Base-by-base conservation (phyloP, 2,888 invertebrate genomes). In the Isoperla grammatica region DNA sequence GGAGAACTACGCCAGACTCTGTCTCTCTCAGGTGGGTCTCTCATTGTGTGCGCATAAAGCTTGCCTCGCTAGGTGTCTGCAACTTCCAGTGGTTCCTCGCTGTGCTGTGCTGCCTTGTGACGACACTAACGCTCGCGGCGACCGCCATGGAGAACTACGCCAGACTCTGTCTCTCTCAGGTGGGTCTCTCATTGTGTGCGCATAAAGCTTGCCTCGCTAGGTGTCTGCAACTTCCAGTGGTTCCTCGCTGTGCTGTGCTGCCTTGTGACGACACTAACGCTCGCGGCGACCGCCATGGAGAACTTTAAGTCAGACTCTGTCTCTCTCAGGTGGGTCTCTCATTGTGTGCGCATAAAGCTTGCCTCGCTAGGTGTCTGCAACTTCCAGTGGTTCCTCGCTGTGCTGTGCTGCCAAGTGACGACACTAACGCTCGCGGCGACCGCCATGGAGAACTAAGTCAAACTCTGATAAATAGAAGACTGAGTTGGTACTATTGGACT, bases 81-180 rank as follows among this genome's bases (percentile, higher is more conserved):
- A 75, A 78, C 59, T 77, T 79, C 58, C 85, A 85, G 69, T 87
- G 87, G 78, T 82, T 83, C 68, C 71, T 87, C 12, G 82, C 84
- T 4, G 79, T 83, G 17, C 74, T 84, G 1, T 82, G 87, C 59
- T 84, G 86, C 64, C 80, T 85, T 66, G 84, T 85, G 46, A 83
- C 82, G 43, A 79, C 83, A 45, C 73, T 84, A 50, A 86, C 79
- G 19, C 77, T 84, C 58, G 75, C 81, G 53, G 84, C 83, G 55
- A 81, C 83, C n/a, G 82, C 86, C 0, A 73, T 77, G 1, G 88
- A 88, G 70, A 84, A 82, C 68, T 87, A 84, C 71, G 78, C 80
- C 56, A 79, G 86, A 12, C 73, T 85, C 3, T 84, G 84, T 71
- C 76, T 81, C 56, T 75, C 79, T 0, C 72, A 76, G 0, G 74